Conservation (phyloP, 2,888 invertebrate species). For the Thyatira batis region DNA sequence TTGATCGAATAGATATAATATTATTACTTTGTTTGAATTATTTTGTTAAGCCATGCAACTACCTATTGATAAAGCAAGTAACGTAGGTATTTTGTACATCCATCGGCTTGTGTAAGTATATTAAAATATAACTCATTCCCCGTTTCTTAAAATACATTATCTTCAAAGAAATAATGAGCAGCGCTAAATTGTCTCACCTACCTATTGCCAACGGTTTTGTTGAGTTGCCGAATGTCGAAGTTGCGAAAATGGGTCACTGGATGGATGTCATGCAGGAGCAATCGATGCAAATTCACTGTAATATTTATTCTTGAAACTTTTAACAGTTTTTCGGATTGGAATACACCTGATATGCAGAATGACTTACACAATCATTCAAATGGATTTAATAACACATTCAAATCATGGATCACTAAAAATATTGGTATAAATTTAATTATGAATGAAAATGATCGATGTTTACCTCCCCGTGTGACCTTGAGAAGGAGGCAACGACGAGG, state of each 20-base stretch:
- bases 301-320: slow-evolving; percentile 1
- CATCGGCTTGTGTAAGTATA: neutral
- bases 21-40: neutral
- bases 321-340: neutral
- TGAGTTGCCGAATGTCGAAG: slow-evolving; percentile 63
- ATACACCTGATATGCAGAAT: neutral
- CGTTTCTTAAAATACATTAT: slow-evolving; percentile 48
- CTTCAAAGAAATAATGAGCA: slow-evolving; percentile 51
- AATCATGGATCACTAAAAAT: slow-evolving; percentile 2
- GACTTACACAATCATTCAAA: neutral
- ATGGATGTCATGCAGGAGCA: slow-evolving; percentile 63
- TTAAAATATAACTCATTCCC: slow-evolving; percentile 9
- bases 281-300: slow-evolving; percentile 59
- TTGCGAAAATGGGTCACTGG: slow-evolving; percentile 74
- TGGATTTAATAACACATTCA: neutral
- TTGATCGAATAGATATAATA: neutral
- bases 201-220: slow-evolving; percentile 60
- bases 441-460: slow-evolving; percentile 54
- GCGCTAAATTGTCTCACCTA: slow-evolving; percentile 55
- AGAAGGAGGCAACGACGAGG: slow-evolving; percentile 42
- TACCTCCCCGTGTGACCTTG: slow-evolving; percentile 71
- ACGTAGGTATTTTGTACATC: too few relatives aligned
- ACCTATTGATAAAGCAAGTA: too few relatives aligned
- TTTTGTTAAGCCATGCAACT: too few relatives aligned
- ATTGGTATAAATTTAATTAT: slow-evolving; percentile 34